These are phyloP conservation scores for Lasioglossum pauxillum DNA, from an alignment of 2,888 invertebrate species.

Conservation along the genomic window DNA sequence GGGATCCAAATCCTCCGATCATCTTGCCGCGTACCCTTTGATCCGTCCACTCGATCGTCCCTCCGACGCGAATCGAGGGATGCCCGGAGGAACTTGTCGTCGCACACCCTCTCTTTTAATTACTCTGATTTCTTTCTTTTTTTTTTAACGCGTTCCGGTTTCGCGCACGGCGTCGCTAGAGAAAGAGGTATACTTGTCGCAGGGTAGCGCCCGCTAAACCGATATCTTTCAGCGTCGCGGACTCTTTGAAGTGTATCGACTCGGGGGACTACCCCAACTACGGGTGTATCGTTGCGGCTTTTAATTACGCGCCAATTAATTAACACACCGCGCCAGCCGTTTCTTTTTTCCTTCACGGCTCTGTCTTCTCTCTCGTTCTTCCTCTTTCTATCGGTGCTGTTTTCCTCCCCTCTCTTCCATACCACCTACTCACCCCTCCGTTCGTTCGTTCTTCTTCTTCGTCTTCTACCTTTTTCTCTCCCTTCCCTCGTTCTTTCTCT, in stretches of 20 bases:
- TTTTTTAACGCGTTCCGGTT: conserved; percentile 35
- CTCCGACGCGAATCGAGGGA: background rate
- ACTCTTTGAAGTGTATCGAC: conserved; percentile 64
- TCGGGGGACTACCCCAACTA: conserved; percentile 49
- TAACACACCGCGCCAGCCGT: conserved; percentile 71
- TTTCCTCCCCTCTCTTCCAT: background rate
- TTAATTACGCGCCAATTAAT: conserved; percentile 82
- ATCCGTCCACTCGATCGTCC: conserved; percentile 35
- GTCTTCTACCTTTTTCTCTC: conserved; percentile 7
- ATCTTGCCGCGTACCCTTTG: conserved; percentile 32
- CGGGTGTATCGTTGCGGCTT: conserved; percentile 73
- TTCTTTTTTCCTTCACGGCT: conserved; percentile 34
- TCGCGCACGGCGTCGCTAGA: conserved; percentile 8
- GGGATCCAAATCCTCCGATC: conserved; percentile 41
- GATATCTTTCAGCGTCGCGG: conserved; percentile 51
- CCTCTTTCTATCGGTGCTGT: background rate
- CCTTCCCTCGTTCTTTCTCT: conserved; percentile 20
- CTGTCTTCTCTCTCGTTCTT: background rate
- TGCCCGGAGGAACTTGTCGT: background rate
- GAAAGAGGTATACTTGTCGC: conserved; percentile 38
- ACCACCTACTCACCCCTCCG: background rate
- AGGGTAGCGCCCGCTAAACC: conserved; percentile 53
- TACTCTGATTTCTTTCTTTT: conserved; percentile 25
- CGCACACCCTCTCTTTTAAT: conserved; percentile 33
- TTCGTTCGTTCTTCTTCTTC: conserved; percentile 1